phyloP scores from a whole-genome alignment of 2,888 invertebrate genomes.

The Eristalinus sepulchralis region DNA sequence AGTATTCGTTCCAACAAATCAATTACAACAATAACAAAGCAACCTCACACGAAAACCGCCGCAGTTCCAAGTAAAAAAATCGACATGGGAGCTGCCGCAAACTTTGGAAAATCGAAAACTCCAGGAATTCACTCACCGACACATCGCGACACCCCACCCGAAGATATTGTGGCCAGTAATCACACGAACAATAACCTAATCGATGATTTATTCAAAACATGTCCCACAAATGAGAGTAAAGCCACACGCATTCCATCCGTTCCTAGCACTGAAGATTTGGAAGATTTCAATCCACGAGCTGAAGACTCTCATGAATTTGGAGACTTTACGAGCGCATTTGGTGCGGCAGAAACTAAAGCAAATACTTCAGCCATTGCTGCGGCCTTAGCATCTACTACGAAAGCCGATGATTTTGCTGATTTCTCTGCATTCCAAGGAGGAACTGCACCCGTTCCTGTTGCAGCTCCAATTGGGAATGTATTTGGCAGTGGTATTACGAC shows the following conservation, averaged over 20 bases:
- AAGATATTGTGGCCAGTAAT: slow-evolving; percentile 69
- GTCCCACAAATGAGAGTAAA: slow-evolving; percentile 75
- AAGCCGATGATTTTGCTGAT: slow-evolving; percentile 89
- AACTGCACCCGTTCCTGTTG: slow-evolving; percentile 60
- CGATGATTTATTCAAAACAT: slow-evolving; percentile 83
- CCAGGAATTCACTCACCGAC: slow-evolving; percentile 81
- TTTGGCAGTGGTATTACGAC: slow-evolving; percentile 34
- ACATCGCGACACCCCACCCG: slow-evolving; percentile 80
- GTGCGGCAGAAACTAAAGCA: slow-evolving; percentile 73
- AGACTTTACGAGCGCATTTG: slow-evolving; percentile 89
- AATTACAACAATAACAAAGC: slow-evolving; percentile 80
- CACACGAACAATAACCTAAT: slow-evolving; percentile 79
- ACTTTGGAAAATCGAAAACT: slow-evolving; percentile 83
- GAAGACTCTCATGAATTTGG: slow-evolving; percentile 86
- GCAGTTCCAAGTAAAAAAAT: slow-evolving; percentile 82
- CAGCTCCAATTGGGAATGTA: slow-evolving; percentile 44
- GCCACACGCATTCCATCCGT: slow-evolving; percentile 77
- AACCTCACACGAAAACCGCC: slow-evolving; percentile 77
- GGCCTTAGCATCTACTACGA: slow-evolving; percentile 38
- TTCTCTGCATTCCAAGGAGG: slow-evolving; percentile 86
- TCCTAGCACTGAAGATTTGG: slow-evolving; percentile 82
- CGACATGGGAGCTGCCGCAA: slow-evolving; percentile 86
- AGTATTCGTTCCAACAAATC: slow-evolving; percentile 75
- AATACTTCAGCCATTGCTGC: background rate
- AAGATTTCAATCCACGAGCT: slow-evolving; percentile 81